Evolutionary conservation across 2,888 invertebrate genomes (phyloP).

Genomic region (Microplitis deprimator): DNA sequence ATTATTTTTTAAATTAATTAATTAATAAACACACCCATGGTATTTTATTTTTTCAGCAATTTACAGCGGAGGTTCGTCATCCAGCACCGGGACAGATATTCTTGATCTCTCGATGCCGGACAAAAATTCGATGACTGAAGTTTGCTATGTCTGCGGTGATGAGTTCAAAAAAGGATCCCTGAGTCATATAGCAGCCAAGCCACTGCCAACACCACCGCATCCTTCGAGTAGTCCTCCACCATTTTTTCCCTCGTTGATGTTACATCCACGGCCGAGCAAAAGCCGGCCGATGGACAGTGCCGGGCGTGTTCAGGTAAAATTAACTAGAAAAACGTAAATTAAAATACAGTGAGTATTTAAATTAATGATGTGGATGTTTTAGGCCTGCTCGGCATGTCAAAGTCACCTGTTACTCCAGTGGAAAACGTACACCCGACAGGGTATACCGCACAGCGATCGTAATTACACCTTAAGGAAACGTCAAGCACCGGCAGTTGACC

Average conservation of each 20-base stretch:
- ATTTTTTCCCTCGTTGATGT: slow-evolving; percentile 79
- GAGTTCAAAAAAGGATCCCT: slow-evolving; percentile 88
- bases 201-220: slow-evolving; percentile 70
- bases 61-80: slow-evolving; percentile 68
- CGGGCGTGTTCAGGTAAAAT: slow-evolving; percentile 75
- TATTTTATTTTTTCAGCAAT: slow-evolving; percentile 59
- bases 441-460: slow-evolving; percentile 83
- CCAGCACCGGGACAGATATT: slow-evolving; percentile 84
- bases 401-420: slow-evolving; percentile 90
- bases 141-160: slow-evolving; percentile 92
- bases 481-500: slow-evolving; percentile 77
- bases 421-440: slow-evolving; percentile 82
- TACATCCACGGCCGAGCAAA: slow-evolving; percentile 88
- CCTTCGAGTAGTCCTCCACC: slow-evolving; percentile 70
- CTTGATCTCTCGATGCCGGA: slow-evolving; percentile 93
- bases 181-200: slow-evolving; percentile 78
- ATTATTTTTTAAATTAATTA: not conserved
- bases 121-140: slow-evolving; percentile 91
- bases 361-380: slow-evolving; percentile 64
- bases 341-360: not conserved
- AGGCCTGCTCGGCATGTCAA: slow-evolving; percentile 88
- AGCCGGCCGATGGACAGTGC: slow-evolving; percentile 89
- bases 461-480: slow-evolving; percentile 87
- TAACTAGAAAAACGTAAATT: not conserved
- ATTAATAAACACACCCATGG: not conserved